Evolutionary conservation across 1,140 invertebrate species (phyloP), one percentile per base, ranked within the genome.

Genomic region (Drosophila biarmipes): DNA sequence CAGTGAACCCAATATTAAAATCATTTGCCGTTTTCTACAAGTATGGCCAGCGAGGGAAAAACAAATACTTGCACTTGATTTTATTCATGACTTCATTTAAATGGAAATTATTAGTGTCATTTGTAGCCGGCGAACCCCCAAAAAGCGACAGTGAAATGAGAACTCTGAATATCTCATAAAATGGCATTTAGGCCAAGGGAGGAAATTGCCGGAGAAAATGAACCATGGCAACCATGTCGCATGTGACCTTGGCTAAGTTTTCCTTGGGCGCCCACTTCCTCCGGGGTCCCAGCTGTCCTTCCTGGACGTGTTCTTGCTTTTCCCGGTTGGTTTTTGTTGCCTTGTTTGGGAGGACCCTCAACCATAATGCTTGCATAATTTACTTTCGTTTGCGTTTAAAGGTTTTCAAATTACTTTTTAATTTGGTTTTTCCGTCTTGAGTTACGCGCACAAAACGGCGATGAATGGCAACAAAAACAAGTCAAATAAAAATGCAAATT

Each of bases 371-470:
- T 89, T 89, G 77, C 84, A 89, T 89, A 89, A 89, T 89, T 89
- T 89, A 89, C 84, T 89, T 84, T 68, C 82, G 66, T 85, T 86
- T 78, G 82, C 78, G 82, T 89, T 87, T 87, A 87, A 89, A 89
- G 84, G 84, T 89, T 89, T 89, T 77, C 74, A 89, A 89, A 89
- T 89, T 79, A 89, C 84, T 89, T 89, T 89, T 89, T 89, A 89
- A 89, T 89, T 89, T 89, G 84, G 79, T 79, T 71, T 89, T 89
- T 89, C 85, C 84, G 84, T 71, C 79, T 89, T 84, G 76, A 89
- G 76, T 89, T 89, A 89, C 79, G 79, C 68, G 55, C 56, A 29
- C 63, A 69, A 69, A 71, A 69, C 67, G 67, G 51, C 73, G 57
- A 74, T 49, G 57, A 48, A 35, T 52, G 57, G 37, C 74, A 85